Evolutionary conservation across 2,888 invertebrate species (phyloP).

Genomic region (Drepana falcataria): DNA sequence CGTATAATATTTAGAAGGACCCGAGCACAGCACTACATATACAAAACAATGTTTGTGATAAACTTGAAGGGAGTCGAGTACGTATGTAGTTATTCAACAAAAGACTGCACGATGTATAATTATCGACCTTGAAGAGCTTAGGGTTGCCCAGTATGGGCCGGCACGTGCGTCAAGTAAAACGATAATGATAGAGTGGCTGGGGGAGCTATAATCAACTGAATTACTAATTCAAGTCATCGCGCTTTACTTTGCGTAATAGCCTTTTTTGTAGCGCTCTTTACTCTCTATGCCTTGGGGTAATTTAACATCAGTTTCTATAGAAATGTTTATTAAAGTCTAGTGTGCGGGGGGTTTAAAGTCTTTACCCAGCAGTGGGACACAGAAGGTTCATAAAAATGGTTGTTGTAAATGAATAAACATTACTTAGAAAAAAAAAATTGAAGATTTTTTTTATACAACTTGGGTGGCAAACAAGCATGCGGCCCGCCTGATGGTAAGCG

Average conservation of each 20-base stretch:
- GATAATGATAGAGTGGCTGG: slow-evolving; percentile 75
- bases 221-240: slow-evolving; percentile 76
- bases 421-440: no score
- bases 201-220: slow-evolving; percentile 73
- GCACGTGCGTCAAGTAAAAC: slow-evolving; percentile 70
- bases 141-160: slow-evolving; percentile 53
- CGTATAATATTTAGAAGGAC: background rate
- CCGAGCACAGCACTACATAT: slow-evolving; percentile 4
- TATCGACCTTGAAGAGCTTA: slow-evolving; percentile 67
- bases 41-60: slow-evolving; percentile 30
- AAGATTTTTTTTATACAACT: no score
- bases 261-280: slow-evolving; percentile 62
- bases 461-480: no score
- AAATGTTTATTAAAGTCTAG: slow-evolving; percentile 47
- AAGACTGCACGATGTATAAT: slow-evolving; percentile 52
- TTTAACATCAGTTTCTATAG: slow-evolving; percentile 47
- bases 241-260: slow-evolving; percentile 57
- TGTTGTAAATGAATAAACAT: no score
- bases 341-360: background rate
- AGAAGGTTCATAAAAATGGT: no score
- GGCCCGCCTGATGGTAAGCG: no score
- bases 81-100: slow-evolving; percentile 29
- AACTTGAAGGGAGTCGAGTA: slow-evolving; percentile 34
- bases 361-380: no score
- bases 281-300: slow-evolving; percentile 40